Base-by-base conservation (phyloP, 2,797 vertebrate species). In the Dicrostonyx torquatus region DNA sequence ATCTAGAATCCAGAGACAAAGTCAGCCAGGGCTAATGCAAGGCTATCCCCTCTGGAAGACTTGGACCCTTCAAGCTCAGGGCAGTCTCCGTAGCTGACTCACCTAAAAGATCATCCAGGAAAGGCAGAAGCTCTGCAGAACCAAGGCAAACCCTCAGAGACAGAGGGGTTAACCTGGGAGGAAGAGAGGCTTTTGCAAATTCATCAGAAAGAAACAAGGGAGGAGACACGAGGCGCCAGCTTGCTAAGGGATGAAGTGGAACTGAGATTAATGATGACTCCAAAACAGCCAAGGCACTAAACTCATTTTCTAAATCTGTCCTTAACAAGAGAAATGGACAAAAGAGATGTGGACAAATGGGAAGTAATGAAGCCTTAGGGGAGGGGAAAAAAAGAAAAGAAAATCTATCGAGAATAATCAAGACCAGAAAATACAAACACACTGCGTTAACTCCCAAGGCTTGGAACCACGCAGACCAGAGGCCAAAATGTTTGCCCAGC, bases 281-380 rank as follows among this genome's bases (percentile, higher is more conserved):
- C 58, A 37, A 97, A 97, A 96, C 86, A 96, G 95, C 95, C 94
- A 89, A 37, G 29, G 73, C 91, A 94, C 93, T 92, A 78, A 96
- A 88, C 93, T 93, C 93, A 91, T 94, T 96, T 96, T 96, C 97
- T 96, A 94, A 97, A 95, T 97, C 95, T 93, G 89, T 95, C 95
- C 78, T 96, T 96, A 94, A 95, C 94, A 91, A 92, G 95, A 95
- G 90, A 96, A 94, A 96, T 77, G 95, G 78, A 93, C 90, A 89
- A 88, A 87, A 86, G 91, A 72, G 89, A 94, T 85, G 89, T 77
- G 91, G 90, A 92, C 95, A 95, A 97, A 96, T 88, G 95, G 82
- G 66, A 80, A 80, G 66, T 70, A 68, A 97, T 82, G 95, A 89
- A 48, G 94, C 84, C 89, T 95, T 76, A 50, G 88, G 70, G 70